phyloP scores from a whole-genome alignment of 2,888 invertebrate species.

The Epistrophe grossulariae region DNA sequence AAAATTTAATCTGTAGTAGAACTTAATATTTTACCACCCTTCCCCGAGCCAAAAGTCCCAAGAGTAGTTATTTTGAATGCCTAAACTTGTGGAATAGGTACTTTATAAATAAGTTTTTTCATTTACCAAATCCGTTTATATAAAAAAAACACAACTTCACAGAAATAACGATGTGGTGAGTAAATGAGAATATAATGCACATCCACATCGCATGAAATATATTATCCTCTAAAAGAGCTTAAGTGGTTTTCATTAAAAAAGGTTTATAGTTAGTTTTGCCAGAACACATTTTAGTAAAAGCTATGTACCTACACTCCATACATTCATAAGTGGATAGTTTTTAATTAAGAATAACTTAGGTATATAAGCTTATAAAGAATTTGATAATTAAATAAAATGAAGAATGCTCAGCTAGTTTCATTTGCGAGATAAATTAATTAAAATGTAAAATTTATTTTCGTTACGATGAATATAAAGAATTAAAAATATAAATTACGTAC shows the following conservation, averaged over 20 bases:
- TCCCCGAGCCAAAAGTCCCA: neutral
- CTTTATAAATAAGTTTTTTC: neutral
- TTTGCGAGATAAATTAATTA: neutral
- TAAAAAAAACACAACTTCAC: neutral
- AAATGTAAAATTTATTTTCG: neutral
- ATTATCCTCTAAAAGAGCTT: neutral
- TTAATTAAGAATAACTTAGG: neutral
- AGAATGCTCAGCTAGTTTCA: neutral
- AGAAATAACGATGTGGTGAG: neutral
- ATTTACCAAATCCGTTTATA: neutral
- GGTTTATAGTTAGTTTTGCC: neutral
- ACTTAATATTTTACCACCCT: too few relatives aligned
- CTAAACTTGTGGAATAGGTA: neutral
- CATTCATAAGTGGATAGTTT: neutral
- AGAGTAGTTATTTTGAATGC: neutral
- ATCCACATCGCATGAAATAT: neutral
- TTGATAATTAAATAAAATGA: neutral
- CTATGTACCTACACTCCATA: neutral
- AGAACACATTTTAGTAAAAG: neutral
- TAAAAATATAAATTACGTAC: too few relatives aligned
- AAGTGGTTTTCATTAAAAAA: conserved; percentile 7
- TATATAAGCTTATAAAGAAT: neutral
- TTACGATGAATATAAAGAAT: neutral
- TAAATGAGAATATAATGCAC: neutral
- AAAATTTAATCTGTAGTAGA: too few relatives aligned